A percentile compares a stretch with the other conserved stretches of the same genome.
These are phyloP conservation scores for Argyrosomus japonicus DNA, from an alignment of 2,113 vertebrate genomes.

Conservation along the genomic window DNA sequence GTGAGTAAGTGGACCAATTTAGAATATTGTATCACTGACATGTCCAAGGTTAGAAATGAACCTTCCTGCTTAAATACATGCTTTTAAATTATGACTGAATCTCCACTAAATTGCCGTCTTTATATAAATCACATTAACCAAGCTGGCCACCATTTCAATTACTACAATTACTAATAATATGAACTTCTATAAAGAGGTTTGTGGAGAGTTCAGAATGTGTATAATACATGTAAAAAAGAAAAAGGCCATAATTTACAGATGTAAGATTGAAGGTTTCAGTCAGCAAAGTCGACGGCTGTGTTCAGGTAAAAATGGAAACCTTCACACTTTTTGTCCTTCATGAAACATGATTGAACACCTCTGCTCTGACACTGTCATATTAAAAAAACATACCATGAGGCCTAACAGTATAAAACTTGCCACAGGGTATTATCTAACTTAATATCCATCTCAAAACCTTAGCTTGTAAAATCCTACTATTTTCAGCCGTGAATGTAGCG, in stretches of 20 bases:
- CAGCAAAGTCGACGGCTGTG: background rate
- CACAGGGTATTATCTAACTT: conserved; percentile 21
- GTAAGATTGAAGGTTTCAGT: background rate
- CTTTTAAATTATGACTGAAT: background rate
- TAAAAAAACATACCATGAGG: background rate
- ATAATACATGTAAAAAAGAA: background rate
- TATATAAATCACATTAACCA: background rate
- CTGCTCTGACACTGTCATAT: conserved; percentile 2
- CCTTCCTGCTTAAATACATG: background rate
- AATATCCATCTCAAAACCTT: conserved; percentile 12
- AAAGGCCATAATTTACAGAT: background rate
- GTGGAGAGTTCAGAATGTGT: background rate
- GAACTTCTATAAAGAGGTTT: background rate
- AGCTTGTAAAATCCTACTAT: conserved; percentile 15
- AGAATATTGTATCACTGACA: background rate
- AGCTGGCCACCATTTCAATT: too few species aligned
- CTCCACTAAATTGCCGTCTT: background rate
- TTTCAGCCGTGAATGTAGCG: conserved; percentile 2
- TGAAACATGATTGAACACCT: conserved; percentile 20
- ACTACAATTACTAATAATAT: background rate
- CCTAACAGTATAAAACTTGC: conserved; percentile 4
- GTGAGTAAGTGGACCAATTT: background rate
- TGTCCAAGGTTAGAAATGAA: background rate
- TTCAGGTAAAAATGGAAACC: background rate
- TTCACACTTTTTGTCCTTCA: conserved; percentile 2